Percentiles rank a stretch among this genome's conserved stretches.
These are phyloP conservation scores for Lerema accius DNA, from an alignment of 1,140 invertebrate species.

Conservation along the genomic window DNA sequence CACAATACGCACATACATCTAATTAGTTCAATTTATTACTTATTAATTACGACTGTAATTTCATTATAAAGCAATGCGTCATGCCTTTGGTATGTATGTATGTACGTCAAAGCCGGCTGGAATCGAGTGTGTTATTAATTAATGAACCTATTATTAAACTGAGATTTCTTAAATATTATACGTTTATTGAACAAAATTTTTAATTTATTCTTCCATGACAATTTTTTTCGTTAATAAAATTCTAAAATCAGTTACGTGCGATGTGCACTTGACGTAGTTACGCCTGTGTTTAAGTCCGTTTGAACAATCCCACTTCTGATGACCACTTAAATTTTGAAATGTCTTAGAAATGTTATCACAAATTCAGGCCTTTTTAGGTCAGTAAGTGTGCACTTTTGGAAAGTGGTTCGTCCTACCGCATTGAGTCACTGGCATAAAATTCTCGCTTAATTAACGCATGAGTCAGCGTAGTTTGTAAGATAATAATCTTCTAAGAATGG, in stretches of 20 bases:
- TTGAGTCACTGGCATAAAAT: conserved; percentile 54
- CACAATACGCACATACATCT: background rate
- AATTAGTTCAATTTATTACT: background rate
- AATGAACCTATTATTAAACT: conserved; percentile 4
- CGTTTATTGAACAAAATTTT: too few species aligned
- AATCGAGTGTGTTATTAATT: background rate
- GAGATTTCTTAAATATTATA: conserved; percentile 32
- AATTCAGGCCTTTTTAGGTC: too few species aligned
- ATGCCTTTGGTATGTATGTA: background rate
- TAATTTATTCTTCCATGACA: too few species aligned
- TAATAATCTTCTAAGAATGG: conserved; percentile 40
- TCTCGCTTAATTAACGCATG: conserved; percentile 25
- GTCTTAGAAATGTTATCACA: too few species aligned
- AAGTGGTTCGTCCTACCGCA: conserved; percentile 36
- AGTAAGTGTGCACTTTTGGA: too few species aligned
- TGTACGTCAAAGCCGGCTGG: background rate
- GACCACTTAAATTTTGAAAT: too few species aligned
- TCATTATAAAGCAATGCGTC: background rate
- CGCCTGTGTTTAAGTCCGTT: too few species aligned
- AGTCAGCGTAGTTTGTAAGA: conserved; percentile 37
- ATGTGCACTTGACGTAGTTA: too few species aligned
- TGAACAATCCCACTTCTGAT: too few species aligned
- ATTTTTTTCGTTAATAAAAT: too few species aligned
- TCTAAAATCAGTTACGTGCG: too few species aligned
- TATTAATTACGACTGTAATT: conserved; percentile 6